Conservation (phyloP, 2,888 invertebrate genomes). For the Synanthedon myopaeformis region DNA sequence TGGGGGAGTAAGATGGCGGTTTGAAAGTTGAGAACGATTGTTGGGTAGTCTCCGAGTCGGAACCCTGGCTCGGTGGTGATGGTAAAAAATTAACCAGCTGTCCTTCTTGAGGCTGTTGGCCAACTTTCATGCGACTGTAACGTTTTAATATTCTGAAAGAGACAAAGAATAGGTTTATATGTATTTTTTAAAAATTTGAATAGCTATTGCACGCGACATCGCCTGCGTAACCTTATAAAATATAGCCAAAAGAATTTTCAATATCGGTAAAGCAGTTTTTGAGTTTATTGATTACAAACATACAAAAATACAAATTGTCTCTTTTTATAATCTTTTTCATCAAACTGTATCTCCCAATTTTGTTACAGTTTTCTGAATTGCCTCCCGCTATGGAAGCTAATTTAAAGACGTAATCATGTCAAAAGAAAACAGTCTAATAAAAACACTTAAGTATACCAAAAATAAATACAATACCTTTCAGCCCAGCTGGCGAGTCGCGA, state of each 20-base stretch:
- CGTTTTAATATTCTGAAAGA: conserved; percentile 71
- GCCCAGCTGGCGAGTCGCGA: conserved; percentile 85
- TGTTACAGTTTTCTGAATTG: no score
- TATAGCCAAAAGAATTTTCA: no score
- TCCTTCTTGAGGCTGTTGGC: conserved; percentile 73
- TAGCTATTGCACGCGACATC: no score
- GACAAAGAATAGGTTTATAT: not conserved
- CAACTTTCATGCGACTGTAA: conserved; percentile 70
- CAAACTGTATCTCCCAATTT: no score
- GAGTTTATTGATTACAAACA: no score
- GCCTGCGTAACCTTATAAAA: no score
- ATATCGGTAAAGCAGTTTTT: no score
- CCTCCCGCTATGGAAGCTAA: no score
- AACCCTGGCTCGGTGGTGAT: conserved; percentile 61
- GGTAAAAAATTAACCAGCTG: conserved; percentile 84
- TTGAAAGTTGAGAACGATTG: conserved; percentile 66
- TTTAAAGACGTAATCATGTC: not conserved
- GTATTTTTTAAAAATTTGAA: no score
- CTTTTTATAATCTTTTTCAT: no score
- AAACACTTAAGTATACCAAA: no score
- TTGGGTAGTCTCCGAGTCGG: conserved; percentile 50
- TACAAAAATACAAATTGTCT: no score
- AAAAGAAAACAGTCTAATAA: not conserved
- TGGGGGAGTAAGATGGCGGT: conserved; percentile 62
- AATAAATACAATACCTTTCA: conserved; percentile 65